Evolutionary conservation across 1,140 invertebrate species (phyloP).

Genomic region (Eupristina koningsbergeri): DNA sequence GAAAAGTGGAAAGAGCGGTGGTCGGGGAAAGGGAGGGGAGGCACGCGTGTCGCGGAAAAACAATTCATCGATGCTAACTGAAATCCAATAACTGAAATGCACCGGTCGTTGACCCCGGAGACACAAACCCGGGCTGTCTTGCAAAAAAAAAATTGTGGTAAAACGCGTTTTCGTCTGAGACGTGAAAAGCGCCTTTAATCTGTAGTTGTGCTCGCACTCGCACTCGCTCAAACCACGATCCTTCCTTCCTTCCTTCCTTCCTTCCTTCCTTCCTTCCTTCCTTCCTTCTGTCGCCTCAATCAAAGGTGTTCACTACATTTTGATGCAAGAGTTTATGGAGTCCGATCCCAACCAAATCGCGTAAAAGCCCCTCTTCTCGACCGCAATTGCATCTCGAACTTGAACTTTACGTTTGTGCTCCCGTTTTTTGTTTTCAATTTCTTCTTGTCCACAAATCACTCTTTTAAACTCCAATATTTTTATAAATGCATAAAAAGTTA

Average conservation of each 20-base stretch:
- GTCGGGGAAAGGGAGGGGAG: neutral
- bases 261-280: too few relatives aligned
- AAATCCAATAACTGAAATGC: too few relatives aligned
- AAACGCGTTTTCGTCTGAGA: neutral
- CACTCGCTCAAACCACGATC: neutral
- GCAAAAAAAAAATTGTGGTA: slow-evolving; percentile 37
- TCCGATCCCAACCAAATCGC: neutral
- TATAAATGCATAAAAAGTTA: too few relatives aligned
- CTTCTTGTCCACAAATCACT: neutral
- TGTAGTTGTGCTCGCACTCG: neutral
- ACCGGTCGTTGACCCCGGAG: slow-evolving; percentile 26
- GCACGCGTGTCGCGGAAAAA: slow-evolving; percentile 35
- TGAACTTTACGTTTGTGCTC: too few relatives aligned
- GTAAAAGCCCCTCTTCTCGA: neutral
- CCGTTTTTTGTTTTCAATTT: too few relatives aligned
- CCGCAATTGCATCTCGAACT: neutral
- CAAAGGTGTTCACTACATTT: too few relatives aligned
- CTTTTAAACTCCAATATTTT: too few relatives aligned
- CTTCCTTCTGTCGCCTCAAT: too few relatives aligned
- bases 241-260: too few relatives aligned
- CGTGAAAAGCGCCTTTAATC: neutral
- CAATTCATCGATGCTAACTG: slow-evolving; percentile 24
- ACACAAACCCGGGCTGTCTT: neutral
- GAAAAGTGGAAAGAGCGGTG: neutral
- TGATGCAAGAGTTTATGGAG: neutral